phyloP scores from a whole-genome alignment of 1,140 invertebrate genomes.

The Halyomorpha halys region DNA sequence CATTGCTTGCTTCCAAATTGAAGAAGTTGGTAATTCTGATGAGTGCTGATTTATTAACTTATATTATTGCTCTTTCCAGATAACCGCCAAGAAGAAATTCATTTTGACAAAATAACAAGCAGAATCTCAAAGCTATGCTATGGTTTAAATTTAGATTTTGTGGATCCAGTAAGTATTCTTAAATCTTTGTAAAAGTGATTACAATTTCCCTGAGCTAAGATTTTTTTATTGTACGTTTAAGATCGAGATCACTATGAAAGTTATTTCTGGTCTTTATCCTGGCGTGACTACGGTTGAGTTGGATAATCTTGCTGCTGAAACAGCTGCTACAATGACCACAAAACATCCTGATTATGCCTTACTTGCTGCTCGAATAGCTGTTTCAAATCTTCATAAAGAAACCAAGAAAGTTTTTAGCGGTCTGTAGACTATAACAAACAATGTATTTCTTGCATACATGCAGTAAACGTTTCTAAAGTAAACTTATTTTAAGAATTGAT shows the following conservation, averaged over 20 bases:
- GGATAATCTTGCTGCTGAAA: slow-evolving; percentile 95
- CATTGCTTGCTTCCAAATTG: not conserved
- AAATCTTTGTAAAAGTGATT: not conserved
- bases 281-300: slow-evolving; percentile 94
- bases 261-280: slow-evolving; percentile 87
- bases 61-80: slow-evolving; percentile 44
- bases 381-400: slow-evolving; percentile 97
- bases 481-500: too few species aligned
- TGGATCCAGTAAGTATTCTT: slow-evolving; percentile 73
- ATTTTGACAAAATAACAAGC: slow-evolving; percentile 97
- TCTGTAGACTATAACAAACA: slow-evolving; percentile 32
- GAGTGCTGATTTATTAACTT: not conserved
- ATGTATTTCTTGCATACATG: too few species aligned
- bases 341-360: slow-evolving; percentile 95
- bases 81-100: slow-evolving; percentile 83
- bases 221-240: slow-evolving; percentile 35
- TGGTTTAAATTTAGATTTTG: slow-evolving; percentile 88
- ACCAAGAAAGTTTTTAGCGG: slow-evolving; percentile 82
- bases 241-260: slow-evolving; percentile 73
- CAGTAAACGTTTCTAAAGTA: too few species aligned
- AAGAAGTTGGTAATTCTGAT: not conserved
- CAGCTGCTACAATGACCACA: slow-evolving; percentile 89
- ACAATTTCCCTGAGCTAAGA: not conserved
- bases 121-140: slow-evolving; percentile 92
- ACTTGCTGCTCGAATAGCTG: slow-evolving; percentile 87